A percentile compares a stretch with the other conserved stretches of the same genome.
phyloP scores from a whole-genome alignment of 92 coral and sea anemone genomes.

The Desmophyllum pertusum region DNA sequence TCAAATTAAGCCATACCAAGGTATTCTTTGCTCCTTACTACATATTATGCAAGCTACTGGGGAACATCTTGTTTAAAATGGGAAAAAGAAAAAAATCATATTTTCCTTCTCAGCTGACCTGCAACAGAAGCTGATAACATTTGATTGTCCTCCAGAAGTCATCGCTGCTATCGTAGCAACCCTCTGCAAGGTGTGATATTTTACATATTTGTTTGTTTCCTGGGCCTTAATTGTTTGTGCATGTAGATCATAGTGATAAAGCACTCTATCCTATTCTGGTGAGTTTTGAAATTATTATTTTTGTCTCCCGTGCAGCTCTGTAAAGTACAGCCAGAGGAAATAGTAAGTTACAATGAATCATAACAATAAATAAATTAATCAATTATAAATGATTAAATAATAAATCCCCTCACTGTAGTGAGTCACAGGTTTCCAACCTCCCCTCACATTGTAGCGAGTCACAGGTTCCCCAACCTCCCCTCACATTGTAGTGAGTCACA shows the following conservation, averaged over 20 bases:
- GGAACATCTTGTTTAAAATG: too few relatives aligned
- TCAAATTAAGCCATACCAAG: too few relatives aligned
- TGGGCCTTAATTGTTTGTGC: neutral
- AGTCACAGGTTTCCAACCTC: too few relatives aligned
- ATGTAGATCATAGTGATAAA: neutral
- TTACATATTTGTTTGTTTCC: neutral
- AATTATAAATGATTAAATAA: too few relatives aligned
- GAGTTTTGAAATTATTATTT: neutral
- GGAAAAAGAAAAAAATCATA: too few relatives aligned
- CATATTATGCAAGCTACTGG: too few relatives aligned
- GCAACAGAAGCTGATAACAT: slow-evolving; percentile 77
- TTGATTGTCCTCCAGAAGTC: slow-evolving; percentile 84
- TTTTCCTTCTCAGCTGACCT: slow-evolving; percentile 68
- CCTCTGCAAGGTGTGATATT: slow-evolving; percentile 76
- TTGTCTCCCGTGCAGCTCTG: slow-evolving; percentile 70
- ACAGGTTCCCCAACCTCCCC: too few relatives aligned
- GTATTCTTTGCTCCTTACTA: too few relatives aligned
- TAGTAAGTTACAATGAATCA: slow-evolving; percentile 76
- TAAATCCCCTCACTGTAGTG: too few relatives aligned
- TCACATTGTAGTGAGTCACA: too few relatives aligned
- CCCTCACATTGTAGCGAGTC: too few relatives aligned
- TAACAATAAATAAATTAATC: too few relatives aligned
- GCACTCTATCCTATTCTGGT: neutral
- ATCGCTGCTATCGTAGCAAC: slow-evolving; percentile 81
- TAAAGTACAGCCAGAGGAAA: slow-evolving; percentile 78